A percentile compares a stretch with the other conserved stretches of the same genome.
phyloP scores from a whole-genome alignment of 1,140 invertebrate genomes.

The Octopus sinensis region DNA sequence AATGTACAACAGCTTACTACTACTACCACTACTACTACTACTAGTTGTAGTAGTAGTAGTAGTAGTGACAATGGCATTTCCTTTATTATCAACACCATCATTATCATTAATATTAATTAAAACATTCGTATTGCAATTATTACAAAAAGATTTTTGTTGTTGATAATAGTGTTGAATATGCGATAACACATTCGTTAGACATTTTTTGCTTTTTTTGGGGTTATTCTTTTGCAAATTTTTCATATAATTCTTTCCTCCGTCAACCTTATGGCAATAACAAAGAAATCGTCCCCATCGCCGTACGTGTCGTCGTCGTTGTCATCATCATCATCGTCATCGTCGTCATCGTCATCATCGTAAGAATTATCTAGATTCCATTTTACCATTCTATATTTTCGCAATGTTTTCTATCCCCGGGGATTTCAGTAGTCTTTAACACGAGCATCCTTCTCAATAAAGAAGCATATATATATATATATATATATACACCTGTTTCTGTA shows the following conservation, averaged over 20 bases:
- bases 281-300: not conserved
- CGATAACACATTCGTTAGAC: too few relatives aligned
- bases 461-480: too few relatives aligned
- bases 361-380: not conserved
- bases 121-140: not conserved
- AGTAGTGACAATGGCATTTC: too few relatives aligned
- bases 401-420: not conserved
- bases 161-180: not conserved
- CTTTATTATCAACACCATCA: too few relatives aligned
- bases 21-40: not conserved
- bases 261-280: not conserved
- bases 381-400: not conserved
- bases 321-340: constrained; percentile 9
- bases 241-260: constrained; percentile 18
- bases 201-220: not conserved
- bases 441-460: not conserved
- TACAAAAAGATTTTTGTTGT: not conserved
- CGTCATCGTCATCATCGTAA: not conserved
- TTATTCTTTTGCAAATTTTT: constrained; percentile 4
- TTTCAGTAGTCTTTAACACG: not conserved
- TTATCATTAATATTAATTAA: not conserved
- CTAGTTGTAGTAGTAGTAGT: too few relatives aligned
- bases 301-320: not conserved
- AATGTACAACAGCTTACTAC: not conserved
- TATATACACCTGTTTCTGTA: too few relatives aligned